Percentiles rank a stretch among this genome's conserved stretches.
phyloP scores from a whole-genome alignment of 1,140 invertebrate species.

The Papilio dardanus region DNA sequence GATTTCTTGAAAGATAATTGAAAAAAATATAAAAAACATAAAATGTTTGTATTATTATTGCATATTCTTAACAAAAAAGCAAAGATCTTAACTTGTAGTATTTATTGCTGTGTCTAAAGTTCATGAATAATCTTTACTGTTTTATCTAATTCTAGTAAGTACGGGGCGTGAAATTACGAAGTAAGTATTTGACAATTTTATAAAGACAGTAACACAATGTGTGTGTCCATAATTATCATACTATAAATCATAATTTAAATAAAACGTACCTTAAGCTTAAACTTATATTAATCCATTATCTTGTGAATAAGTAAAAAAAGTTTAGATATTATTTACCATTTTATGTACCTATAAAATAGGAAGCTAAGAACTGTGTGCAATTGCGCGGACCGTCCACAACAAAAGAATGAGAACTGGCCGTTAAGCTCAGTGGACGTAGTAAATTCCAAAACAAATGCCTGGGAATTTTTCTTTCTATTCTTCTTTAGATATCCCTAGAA shows the following conservation, averaged over 20 bases:
- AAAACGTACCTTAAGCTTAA: too few relatives aligned
- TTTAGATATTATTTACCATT: not conserved
- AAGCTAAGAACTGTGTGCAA: not conserved
- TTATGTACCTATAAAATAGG: not conserved
- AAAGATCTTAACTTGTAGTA: too few relatives aligned
- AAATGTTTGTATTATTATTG: not conserved
- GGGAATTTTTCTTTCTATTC: constrained; percentile 13
- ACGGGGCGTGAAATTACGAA: too few relatives aligned
- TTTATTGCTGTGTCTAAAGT: too few relatives aligned
- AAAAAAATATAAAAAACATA: not conserved
- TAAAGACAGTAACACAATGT: too few relatives aligned
- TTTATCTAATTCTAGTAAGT: too few relatives aligned
- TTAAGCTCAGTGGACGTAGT: not conserved
- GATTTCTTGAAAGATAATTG: not conserved
- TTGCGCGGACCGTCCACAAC: not conserved
- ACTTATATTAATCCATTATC: too few relatives aligned
- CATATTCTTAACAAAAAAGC: too few relatives aligned
- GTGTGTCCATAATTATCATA: not conserved
- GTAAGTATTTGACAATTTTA: too few relatives aligned
- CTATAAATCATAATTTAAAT: not conserved
- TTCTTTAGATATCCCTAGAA: constrained; percentile 14
- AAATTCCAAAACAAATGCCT: constrained; percentile 11
- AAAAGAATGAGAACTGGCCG: constrained; percentile 1
- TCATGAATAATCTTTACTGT: too few relatives aligned
- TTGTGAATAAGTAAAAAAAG: too few relatives aligned